A percentile compares a stretch with the other conserved stretches of the same genome.
Conservation (phyloP, 2,113 vertebrate species). For the Crotophaga sulcirostris region DNA sequence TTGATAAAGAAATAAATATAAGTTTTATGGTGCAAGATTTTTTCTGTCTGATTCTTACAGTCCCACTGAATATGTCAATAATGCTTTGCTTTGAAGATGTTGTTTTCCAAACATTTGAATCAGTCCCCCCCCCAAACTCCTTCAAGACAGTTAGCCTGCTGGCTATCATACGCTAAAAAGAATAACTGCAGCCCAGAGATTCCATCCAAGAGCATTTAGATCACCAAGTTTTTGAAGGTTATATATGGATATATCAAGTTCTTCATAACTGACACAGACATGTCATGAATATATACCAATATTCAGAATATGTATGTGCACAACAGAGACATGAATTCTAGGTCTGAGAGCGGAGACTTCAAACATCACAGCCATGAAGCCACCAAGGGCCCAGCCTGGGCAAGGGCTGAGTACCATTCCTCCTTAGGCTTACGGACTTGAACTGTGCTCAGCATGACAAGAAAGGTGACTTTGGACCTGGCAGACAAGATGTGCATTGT, state of each 20-base stretch:
- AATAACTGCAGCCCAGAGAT: neutral
- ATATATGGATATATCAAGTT: neutral
- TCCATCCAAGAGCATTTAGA: neutral
- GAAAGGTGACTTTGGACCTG: neutral
- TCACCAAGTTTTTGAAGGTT: neutral
- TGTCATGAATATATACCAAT: neutral
- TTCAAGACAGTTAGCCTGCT: neutral
- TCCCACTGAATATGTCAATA: neutral
- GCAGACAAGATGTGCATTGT: neutral
- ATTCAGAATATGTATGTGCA: neutral
- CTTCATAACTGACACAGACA: neutral
- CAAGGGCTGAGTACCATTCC: neutral
- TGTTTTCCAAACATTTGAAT: neutral
- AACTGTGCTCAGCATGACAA: neutral
- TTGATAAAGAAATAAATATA: neutral
- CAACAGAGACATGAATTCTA: neutral
- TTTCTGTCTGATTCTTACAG: neutral
- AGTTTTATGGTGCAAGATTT: neutral
- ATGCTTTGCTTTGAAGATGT: neutral
- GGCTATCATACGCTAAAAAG: neutral
- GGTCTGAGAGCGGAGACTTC: neutral
- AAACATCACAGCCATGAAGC: neutral
- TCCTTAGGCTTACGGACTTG: neutral
- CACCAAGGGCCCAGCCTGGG: neutral
- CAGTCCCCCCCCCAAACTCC: neutral